Evolutionary conservation across 2,888 invertebrate genomes (phyloP).

Genomic region (Megamerina dolium): DNA sequence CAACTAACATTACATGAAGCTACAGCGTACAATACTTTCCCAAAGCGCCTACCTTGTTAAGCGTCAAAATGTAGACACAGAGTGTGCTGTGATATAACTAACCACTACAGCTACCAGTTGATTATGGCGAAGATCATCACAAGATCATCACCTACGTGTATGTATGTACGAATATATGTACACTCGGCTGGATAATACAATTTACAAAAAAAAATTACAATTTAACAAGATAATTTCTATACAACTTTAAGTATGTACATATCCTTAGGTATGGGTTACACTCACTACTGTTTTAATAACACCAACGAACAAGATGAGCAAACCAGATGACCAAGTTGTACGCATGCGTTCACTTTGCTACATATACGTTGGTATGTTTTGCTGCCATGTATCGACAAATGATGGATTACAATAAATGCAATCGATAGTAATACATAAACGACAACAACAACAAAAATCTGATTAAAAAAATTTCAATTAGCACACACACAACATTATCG

Average conservation of each 20-base stretch:
- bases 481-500: not conserved
- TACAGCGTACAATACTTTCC: too few relatives aligned
- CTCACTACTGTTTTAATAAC: conserved; percentile 6
- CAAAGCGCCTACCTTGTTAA: conserved; percentile 17
- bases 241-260: not conserved
- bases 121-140: too few relatives aligned
- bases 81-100: too few relatives aligned
- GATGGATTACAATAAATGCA: conserved; percentile 7
- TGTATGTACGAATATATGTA: not conserved
- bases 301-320: not conserved
- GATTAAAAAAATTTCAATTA: conserved; percentile 17
- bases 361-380: not conserved
- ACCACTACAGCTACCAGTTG: too few relatives aligned
- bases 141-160: not conserved
- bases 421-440: conserved; percentile 6
- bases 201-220: too few relatives aligned
- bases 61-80: conserved; percentile 8
- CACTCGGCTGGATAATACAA: not conserved
- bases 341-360: not conserved
- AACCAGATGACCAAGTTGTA: not conserved
- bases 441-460: conserved; percentile 10
- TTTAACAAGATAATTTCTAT: not conserved
- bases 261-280: not conserved
- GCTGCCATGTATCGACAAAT: not conserved
- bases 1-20: too few relatives aligned